Conservation (phyloP, 1,140 invertebrate species). For the Heliothis virescens region DNA sequence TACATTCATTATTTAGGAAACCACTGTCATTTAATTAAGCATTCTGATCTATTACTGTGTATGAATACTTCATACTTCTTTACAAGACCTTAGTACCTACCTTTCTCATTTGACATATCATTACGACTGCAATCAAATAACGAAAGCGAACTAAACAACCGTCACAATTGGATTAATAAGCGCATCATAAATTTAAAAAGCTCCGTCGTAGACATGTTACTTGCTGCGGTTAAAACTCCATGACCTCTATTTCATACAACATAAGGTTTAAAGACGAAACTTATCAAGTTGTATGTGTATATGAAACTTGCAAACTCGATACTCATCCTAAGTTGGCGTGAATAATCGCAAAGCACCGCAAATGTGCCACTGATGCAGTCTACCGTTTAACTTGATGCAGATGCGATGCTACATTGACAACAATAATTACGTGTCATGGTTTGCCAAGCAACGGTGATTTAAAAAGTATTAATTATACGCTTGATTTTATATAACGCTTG, state of each 20-base stretch:
- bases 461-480: no score
- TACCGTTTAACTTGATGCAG: constrained; percentile 53
- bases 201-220: constrained; percentile 57
- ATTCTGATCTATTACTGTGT: not conserved
- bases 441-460: not conserved
- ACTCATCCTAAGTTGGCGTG: constrained; percentile 69
- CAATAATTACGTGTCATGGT: not conserved
- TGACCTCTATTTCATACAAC: constrained; percentile 6
- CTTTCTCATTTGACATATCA: constrained; percentile 5
- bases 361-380: constrained; percentile 58
- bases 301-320: constrained; percentile 29
- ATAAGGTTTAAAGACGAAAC: constrained; percentile 7
- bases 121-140: constrained; percentile 20
- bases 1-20: constrained; percentile 40
- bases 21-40: not conserved
- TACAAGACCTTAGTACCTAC: not conserved
- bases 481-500: no score
- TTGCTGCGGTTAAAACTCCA: constrained; percentile 68
- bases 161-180: constrained; percentile 67
- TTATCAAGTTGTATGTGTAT: not conserved
- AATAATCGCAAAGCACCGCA: constrained; percentile 71
- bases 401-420: constrained; percentile 13
- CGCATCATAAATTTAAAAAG: constrained; percentile 62
- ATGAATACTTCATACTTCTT: no score
- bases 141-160: constrained; percentile 44